A percentile compares a stretch with the other conserved stretches of the same genome.
Evolutionary conservation across 2,888 invertebrate species (phyloP).

Genomic region (Drosophila austrosaltans): DNA sequence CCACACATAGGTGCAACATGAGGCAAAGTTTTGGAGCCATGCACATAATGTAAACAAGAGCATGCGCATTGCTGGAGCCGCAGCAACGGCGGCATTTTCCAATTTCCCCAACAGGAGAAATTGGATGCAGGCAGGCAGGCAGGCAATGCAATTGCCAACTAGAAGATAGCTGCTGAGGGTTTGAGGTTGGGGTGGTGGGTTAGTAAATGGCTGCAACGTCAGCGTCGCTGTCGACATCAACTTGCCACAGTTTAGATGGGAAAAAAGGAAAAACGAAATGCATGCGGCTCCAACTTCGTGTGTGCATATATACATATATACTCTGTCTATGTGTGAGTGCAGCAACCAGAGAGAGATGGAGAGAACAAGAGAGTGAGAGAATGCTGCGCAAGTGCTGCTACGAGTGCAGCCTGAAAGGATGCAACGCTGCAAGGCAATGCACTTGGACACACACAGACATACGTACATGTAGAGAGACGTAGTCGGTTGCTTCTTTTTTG

Average conservation of each 20-base stretch:
- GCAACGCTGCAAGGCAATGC: slow-evolving; percentile 69
- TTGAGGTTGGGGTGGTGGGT: slow-evolving; percentile 10
- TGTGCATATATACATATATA: slow-evolving; percentile 2
- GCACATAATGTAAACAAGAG: slow-evolving; percentile 76
- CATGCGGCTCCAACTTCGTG: slow-evolving; percentile 45
- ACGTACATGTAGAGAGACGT: slow-evolving; percentile 15
- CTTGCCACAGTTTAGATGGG: slow-evolving; percentile 76
- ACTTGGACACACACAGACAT: slow-evolving; percentile 53
- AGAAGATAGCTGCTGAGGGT: slow-evolving; percentile 60
- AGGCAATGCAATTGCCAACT: slow-evolving; percentile 74
- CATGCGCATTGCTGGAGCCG: slow-evolving; percentile 65
- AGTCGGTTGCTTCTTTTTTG: slow-evolving; percentile 71
- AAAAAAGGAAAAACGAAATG: slow-evolving; percentile 58
- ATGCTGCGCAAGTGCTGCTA: slow-evolving; percentile 27
- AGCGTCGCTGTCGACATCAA: slow-evolving; percentile 59
- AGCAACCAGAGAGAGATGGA: slow-evolving; percentile 36
- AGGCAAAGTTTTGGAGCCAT: slow-evolving; percentile 51
- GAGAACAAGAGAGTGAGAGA: slow-evolving; percentile 35
- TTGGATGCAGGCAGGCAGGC: slow-evolving; percentile 56
- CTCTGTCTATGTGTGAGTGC: background rate
- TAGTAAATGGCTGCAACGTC: slow-evolving; percentile 41
- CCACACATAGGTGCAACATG: slow-evolving; percentile 27
- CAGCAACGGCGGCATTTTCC: slow-evolving; percentile 34
- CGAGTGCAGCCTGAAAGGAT: slow-evolving; percentile 59
- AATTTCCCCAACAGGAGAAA: slow-evolving; percentile 74